Evolutionary conservation across 2,888 invertebrate genomes (phyloP), one percentile per base, ranked within the genome.

Genomic region (Drosophila acutilabella): DNA sequence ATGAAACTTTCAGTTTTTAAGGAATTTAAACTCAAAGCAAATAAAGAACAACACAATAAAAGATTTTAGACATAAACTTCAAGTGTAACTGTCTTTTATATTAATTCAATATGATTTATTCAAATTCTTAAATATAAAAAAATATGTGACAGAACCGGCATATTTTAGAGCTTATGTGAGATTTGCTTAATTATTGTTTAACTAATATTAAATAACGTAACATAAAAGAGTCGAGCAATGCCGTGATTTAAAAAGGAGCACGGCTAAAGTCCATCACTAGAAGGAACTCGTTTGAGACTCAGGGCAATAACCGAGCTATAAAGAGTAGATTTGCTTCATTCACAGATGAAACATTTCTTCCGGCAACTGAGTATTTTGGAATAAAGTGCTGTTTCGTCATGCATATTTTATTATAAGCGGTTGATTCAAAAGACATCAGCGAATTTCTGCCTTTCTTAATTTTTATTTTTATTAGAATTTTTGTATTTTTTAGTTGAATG

Each of bases 241-340:
- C 38, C 62, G 54, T 52, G 57, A 18, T 14, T 41, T 5, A 8
- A 8, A 41, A 45, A 44, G 48, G 26, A 60, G 14, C 60, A 61
- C 65, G 60, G 30, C 18, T 5, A 10, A 10, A 1, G 26, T n/a
- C 20, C 65, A 61, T 51, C 61, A 33, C 57, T 58, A 54, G 26
- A 51, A 54, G 26, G 38, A 73, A 60, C 59, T 18, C 4, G 59
- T 68, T 60, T 57, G 23, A 7, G 14, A 11, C 11, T 11, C 60
- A 44, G 79, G 75, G 60, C 79, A 75, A 75, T 79, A 75, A 79
- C 79, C 75, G 75, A 69, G 51, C n/a, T 54, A 53, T 45, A 33
- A 13, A n/a, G 20, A 64, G 20, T 14, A 42, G 44, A 51, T n/a
- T 50, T 33, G 56, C 47, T 42, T 54, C 60, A 68, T 64, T 75